These are phyloP conservation scores for Coreoperca whiteheadi DNA, from an alignment of 2,113 vertebrate species.

Conservation along the genomic window DNA sequence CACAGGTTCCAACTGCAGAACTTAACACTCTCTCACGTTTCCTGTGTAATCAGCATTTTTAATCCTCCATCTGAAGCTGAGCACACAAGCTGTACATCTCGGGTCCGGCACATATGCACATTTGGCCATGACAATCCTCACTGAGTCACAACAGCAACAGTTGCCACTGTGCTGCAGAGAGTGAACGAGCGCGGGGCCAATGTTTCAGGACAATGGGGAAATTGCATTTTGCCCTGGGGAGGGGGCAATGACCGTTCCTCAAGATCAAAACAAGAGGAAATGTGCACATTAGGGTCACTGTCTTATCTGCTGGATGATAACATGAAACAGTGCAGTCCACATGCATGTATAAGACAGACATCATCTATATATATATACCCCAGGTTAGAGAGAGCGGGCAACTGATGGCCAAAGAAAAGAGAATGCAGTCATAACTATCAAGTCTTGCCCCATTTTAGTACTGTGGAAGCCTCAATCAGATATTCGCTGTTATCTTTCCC, in stretches of 20 bases:
- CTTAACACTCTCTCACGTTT: not conserved
- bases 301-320: conserved; percentile 20
- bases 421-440: not conserved
- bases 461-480: not conserved
- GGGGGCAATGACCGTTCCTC: conserved; percentile 37
- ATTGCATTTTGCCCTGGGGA: conserved; percentile 66
- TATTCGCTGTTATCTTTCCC: not conserved
- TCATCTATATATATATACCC: conserved; percentile 40
- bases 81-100: conserved; percentile 44
- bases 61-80: conserved; percentile 35
- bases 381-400: not conserved
- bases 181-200: conserved; percentile 42
- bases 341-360: conserved; percentile 30
- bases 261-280: conserved; percentile 72
- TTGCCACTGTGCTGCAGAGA: conserved; percentile 68
- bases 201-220: conserved; percentile 67
- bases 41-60: conserved; percentile 12
- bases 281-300: conserved; percentile 49
- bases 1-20: not conserved
- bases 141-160: conserved; percentile 76
- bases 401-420: not conserved
- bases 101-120: conserved; percentile 51
- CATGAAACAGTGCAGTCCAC: conserved; percentile 18
- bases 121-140: conserved; percentile 69
- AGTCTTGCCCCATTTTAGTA: not conserved